Base-by-base conservation (phyloP, 1,140 invertebrate genomes). In the Xylocopa sonorina region DNA sequence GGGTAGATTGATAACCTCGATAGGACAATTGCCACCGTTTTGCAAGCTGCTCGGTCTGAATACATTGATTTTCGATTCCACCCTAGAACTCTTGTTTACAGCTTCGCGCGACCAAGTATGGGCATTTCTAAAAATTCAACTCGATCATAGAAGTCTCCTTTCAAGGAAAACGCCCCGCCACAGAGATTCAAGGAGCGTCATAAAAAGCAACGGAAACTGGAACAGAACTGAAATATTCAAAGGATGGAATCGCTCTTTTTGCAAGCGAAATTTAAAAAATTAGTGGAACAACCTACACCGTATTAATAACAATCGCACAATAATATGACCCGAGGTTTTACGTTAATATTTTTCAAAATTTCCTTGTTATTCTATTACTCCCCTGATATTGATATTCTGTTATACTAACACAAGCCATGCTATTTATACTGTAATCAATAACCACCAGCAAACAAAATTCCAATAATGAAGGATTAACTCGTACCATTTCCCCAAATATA, bases 1-100 rank as follows among this genome's bases (percentile, higher is more conserved):
- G 14, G 38, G 7, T 55, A 16, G 43, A 53, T 72, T 55, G 60
- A 60, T 62, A 60, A 24, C 46, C 34, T 27, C 57, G n/a, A 43
- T 32, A 10, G 34, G 51, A 74, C 72, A 41, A 73, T 43, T 32
- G 32, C 41, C 27, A 27, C 4, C 27, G 34, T 4, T n/a, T n/a
- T n/a, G 7, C 51, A 12, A 12, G 5, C 50, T 5, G 5, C 3
- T 34, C 10, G 7, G 5, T 7, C 29, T n/a, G 41, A 71, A 73
- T 14, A 9, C 16, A 51, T 62, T 21, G 46, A 74, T 41, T 53
- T 16, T 74, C 46, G n/a, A 6, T 6, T 18, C 3, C 58, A 4
- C 24, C 3, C 32, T 18, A 32, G 1, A 38, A 21, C 34, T 27
- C 32, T 27, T 21, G 32, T 51, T 73, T 50, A 21, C 29, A 9